phyloP scores from a whole-genome alignment of 35 echinoderm and acorn worm species.

The Stichopus chloronotus region DNA sequence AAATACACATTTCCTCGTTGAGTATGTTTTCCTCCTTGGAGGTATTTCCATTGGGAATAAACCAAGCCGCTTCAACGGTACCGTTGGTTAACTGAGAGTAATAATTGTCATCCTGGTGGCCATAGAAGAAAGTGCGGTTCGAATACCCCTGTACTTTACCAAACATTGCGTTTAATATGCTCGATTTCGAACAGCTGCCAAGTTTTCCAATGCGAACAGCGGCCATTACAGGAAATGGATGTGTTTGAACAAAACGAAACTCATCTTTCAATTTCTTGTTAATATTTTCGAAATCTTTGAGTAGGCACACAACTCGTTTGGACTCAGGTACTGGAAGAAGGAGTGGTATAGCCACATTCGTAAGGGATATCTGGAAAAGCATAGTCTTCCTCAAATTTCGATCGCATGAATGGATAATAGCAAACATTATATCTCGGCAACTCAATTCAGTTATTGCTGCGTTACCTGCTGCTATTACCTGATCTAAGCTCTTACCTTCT shows the following conservation, averaged over 20 bases:
- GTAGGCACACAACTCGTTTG: not conserved
- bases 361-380: not conserved
- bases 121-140: not conserved
- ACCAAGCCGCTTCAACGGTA: not conserved
- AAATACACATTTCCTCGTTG: not conserved
- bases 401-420: not conserved
- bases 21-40: not conserved
- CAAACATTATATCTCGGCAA: not conserved
- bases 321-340: not conserved
- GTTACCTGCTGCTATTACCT: not conserved
- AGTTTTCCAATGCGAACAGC: not conserved
- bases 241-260: not conserved
- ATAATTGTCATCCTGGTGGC: not conserved
- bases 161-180: not conserved
- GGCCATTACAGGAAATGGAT: not conserved
- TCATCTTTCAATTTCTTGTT: not conserved
- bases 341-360: not conserved
- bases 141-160: not conserved
- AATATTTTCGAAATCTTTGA: not conserved
- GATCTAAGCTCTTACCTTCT: no score
- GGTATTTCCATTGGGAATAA: not conserved
- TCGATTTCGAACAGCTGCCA: not conserved
- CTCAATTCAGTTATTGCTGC: not conserved
- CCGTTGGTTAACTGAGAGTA: not conserved
- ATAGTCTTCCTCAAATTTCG: not conserved